Base-by-base conservation (phyloP, 1,140 invertebrate genomes). In the Aphelinus certus region DNA sequence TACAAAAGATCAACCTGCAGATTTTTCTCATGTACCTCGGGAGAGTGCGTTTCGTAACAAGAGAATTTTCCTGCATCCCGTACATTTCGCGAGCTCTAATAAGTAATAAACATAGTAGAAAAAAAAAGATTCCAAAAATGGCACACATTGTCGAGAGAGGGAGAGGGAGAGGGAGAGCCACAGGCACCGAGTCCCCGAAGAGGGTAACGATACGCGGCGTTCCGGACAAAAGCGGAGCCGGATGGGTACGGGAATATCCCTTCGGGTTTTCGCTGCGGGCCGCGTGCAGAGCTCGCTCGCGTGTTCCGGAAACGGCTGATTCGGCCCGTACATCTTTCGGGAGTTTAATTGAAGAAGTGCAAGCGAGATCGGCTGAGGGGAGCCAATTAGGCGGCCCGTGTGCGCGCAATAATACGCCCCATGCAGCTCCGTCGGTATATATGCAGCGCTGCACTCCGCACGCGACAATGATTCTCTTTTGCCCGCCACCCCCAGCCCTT, bases 341-440 rank as follows among this genome's bases (percentile, higher is more conserved):
- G 55, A 64, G 49, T 70, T 64, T 70, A 70, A 75, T 75, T 70
- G 73, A 69, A 75, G 71, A 73, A 47, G 10, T 47, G 60, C 69
- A 46, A 43, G 9, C 68, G 58, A 71, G 53, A 26, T 26, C 26
- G 26, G 26, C 26, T 26, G 26, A 26, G 26, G 26, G 26, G 26
- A 55, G 58, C 73, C 68, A 76, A 76, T 76, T 71, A 76, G 60
- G 2, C 69, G 58, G 26, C 9, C 26, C 4, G 1, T 49, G 5
- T n/a, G 6, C 10, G 48, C 10, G 48, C 60, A 55, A 61, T 70
- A 7, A 9, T 53, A 9, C 51, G 9, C 51, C 9, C 51, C 4
- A 53, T 53, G 51, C 51, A 53, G 4, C 51, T 0, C 51, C 9
- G 51, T 9, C 51, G 51, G 9, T 53, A 26, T 26, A 26, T 26